Evolutionary conservation across 2,113 vertebrate species (phyloP).

Genomic region (Grus americana): DNA sequence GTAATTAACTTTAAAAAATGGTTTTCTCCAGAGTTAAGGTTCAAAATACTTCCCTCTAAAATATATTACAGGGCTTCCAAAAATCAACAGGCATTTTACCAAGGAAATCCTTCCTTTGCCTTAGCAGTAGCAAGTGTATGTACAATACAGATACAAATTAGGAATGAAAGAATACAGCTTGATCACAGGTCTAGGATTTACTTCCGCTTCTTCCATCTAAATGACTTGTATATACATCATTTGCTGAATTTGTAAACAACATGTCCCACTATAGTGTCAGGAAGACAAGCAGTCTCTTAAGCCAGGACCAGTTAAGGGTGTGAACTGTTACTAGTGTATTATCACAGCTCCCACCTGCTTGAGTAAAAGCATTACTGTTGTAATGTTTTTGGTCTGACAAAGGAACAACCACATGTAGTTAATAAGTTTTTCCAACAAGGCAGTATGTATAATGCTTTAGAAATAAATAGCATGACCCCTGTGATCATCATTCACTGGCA

Average conservation of each 20-base stretch:
- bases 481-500: neutral
- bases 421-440: neutral
- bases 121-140: neutral
- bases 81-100: neutral
- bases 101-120: neutral
- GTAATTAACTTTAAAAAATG: neutral
- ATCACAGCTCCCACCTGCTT: conserved; percentile 41
- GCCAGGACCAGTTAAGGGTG: conserved; percentile 14
- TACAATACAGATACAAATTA: neutral
- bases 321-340: conserved; percentile 12
- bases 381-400: neutral
- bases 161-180: neutral
- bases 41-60: neutral
- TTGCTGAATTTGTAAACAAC: neutral
- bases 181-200: neutral
- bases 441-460: neutral
- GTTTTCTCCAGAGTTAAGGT: neutral
- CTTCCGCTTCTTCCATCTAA: neutral
- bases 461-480: neutral
- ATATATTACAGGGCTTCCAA: neutral
- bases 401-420: neutral
- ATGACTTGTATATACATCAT: rapidly evolving
- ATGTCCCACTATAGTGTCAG: neutral
- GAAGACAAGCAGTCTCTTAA: neutral
- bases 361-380: neutral